phyloP scores from a whole-genome alignment of 2,888 invertebrate genomes.

The Polymixis lichenea region DNA sequence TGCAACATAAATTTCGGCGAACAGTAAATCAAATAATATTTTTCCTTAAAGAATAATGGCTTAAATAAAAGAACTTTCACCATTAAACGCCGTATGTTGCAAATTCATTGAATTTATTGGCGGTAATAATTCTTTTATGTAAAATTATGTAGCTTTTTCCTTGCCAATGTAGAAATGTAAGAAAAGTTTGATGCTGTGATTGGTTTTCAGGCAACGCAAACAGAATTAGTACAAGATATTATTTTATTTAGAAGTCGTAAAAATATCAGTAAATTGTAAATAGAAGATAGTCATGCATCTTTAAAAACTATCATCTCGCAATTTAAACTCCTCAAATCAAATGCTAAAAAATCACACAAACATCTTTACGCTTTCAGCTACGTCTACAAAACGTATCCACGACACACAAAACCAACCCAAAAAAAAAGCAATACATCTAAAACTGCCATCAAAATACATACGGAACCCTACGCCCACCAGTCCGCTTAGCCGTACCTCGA shows the following conservation, averaged over 20 bases:
- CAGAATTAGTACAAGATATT: background rate
- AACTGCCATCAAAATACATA: constrained; percentile 40
- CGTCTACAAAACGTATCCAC: constrained; percentile 4
- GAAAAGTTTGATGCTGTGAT: background rate
- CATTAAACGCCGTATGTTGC: constrained; percentile 50
- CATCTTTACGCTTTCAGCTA: background rate
- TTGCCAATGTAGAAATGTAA: constrained; percentile 8
- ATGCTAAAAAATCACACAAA: background rate
- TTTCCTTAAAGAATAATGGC: constrained; percentile 41
- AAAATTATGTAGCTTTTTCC: constrained; percentile 38
- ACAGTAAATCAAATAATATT: constrained; percentile 46
- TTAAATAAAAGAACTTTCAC: constrained; percentile 56
- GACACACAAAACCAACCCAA: constrained; percentile 25
- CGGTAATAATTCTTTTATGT: constrained; percentile 49
- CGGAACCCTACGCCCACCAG: constrained; percentile 26
- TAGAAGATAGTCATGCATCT: background rate
- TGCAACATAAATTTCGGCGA: constrained; percentile 44
- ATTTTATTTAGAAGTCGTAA: background rate
- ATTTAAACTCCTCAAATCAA: background rate
- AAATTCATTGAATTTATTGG: constrained; percentile 54
- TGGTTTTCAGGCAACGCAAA: background rate
- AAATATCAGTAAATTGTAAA: background rate
- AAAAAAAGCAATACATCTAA: constrained; percentile 46
- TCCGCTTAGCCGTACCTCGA: constrained; percentile 40
- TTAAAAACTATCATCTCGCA: background rate